These are phyloP conservation scores for Lota lota DNA, from an alignment of 2,113 vertebrate genomes.

Conservation along the genomic window DNA sequence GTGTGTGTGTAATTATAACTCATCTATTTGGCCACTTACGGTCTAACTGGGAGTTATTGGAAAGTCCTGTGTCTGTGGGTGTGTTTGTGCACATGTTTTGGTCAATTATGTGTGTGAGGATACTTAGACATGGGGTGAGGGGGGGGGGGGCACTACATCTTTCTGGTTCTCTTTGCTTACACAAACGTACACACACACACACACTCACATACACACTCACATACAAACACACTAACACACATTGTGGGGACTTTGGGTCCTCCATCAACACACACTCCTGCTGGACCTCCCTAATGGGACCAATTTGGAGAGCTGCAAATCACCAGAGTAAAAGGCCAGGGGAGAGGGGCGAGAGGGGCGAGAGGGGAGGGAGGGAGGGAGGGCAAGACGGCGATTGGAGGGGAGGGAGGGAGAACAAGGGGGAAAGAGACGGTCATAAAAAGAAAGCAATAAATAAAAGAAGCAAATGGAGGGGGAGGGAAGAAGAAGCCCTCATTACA, in stretches of 20 bases:
- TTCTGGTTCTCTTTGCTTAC: background rate
- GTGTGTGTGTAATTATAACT: slow-evolving; percentile 24
- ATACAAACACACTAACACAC: slow-evolving; percentile 1
- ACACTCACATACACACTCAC: slow-evolving; percentile 25
- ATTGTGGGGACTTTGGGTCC: slow-evolving; percentile 45
- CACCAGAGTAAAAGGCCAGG: slow-evolving; percentile 45
- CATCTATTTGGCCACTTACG: slow-evolving; percentile 26
- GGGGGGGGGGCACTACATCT: too few species aligned
- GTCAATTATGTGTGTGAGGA: slow-evolving; percentile 32
- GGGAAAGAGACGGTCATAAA: slow-evolving; percentile 8
- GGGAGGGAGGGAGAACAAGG: slow-evolving; percentile 7
- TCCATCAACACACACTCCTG: slow-evolving; percentile 64
- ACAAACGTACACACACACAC: slow-evolving; percentile 7
- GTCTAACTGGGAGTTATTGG: slow-evolving; percentile 34
- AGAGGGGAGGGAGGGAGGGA: background rate
- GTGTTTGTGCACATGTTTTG: slow-evolving; percentile 31
- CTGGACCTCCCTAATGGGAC: slow-evolving; percentile 65
- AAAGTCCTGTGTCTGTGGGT: slow-evolving; percentile 4
- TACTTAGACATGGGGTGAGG: background rate
- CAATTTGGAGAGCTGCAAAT: slow-evolving; percentile 69
- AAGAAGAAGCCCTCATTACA: slow-evolving; percentile 11
- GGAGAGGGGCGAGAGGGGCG: slow-evolving; percentile 22
- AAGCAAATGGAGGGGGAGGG: background rate
- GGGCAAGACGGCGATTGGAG: slow-evolving; percentile 4
- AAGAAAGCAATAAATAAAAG: too few species aligned